A percentile compares a stretch with the other conserved stretches of the same genome.
Conservation (phyloP, 2,797 vertebrate species). For the Harpagifer antarcticus region DNA sequence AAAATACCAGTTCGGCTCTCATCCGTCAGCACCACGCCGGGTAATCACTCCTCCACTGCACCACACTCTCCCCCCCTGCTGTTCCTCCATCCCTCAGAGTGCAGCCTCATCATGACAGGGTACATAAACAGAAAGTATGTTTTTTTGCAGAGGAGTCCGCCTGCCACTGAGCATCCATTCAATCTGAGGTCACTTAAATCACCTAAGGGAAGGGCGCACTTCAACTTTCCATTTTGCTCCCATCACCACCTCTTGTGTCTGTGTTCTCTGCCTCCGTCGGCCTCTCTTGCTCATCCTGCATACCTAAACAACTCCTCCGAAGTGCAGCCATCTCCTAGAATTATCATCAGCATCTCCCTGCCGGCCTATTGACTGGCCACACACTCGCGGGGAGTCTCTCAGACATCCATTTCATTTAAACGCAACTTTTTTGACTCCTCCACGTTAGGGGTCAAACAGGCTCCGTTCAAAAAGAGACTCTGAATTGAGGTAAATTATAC, state of each 20-base stretch:
- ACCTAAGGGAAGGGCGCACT: slow-evolving; percentile 60
- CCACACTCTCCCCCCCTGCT: slow-evolving; percentile 43
- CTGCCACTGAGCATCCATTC: slow-evolving; percentile 46
- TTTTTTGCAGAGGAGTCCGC: slow-evolving; percentile 26
- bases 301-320: slow-evolving; percentile 61
- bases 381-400: slow-evolving; percentile 54
- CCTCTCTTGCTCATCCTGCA: slow-evolving; percentile 44
- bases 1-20: slow-evolving; percentile 81
- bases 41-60: slow-evolving; percentile 79
- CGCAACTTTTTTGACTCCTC: slow-evolving; percentile 69
- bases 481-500: slow-evolving; percentile 71
- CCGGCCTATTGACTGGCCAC: slow-evolving; percentile 62
- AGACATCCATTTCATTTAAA: slow-evolving; percentile 68
- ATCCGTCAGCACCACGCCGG: slow-evolving; percentile 64
- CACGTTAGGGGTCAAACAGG: slow-evolving; percentile 65
- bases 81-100: slow-evolving; percentile 27
- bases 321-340: slow-evolving; percentile 65
- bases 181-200: slow-evolving; percentile 67
- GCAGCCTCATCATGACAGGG: slow-evolving; percentile 57
- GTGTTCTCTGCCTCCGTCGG: not conserved
- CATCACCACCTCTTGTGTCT: slow-evolving; percentile 43
- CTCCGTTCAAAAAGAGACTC: slow-evolving; percentile 55
- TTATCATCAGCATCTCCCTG: slow-evolving; percentile 67
- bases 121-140: slow-evolving; percentile 49
- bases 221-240: slow-evolving; percentile 65